Base-by-base conservation (phyloP, 2,113 vertebrate species). In the Psophia crepitans region DNA sequence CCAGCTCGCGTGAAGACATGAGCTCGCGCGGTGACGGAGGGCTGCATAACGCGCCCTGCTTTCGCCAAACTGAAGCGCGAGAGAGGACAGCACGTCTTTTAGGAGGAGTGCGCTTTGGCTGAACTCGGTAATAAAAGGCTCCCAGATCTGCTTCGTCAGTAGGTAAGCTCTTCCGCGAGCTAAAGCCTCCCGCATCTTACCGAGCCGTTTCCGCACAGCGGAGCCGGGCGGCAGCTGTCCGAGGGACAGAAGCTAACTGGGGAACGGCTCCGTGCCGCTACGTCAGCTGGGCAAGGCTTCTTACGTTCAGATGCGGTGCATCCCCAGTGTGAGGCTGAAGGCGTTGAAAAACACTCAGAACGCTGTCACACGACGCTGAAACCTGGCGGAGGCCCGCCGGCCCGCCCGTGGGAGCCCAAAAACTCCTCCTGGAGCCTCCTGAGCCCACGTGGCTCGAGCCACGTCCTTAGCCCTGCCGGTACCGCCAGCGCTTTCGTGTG, bases 331-430 rank as follows among this genome's bases (percentile, higher is more conserved):
- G 39, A 77, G 58, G 71, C 37, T 22, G 51, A 37, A 43, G 37
- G 66, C 43, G 15, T 7, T 33, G 51, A 51, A 39, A 73, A 76
- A 51, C 28, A 20, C 8, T 2, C 12, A 54, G 32, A 54, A 14
- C 0, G 0, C n/a, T 4, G n/a, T 64, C 5, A 6, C 5, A 7
- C 1, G 22, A 20, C 65, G 11, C 28, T 3, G 2, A 48, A 54
- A 71, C 14, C 37, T 20, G 15, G 54, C 17, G 12, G 12, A 53
- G 64, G 68, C 77, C 16, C 60, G 43, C 20, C 2, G 2, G 30
- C 21, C 46, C 13, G 3, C 43, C 14, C 4, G 3, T 8, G 1
- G 41, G 22, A 58, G 33, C n/a, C 35, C 19, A 2, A 44, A 44
- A 41, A 8, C n/a, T 82, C 8, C 1, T 28, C n/a, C 16, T 5